Percentiles rank a stretch among this genome's conserved stretches.
Conservation (phyloP, 2,797 vertebrate species). For the Anguilla megastoma region DNA sequence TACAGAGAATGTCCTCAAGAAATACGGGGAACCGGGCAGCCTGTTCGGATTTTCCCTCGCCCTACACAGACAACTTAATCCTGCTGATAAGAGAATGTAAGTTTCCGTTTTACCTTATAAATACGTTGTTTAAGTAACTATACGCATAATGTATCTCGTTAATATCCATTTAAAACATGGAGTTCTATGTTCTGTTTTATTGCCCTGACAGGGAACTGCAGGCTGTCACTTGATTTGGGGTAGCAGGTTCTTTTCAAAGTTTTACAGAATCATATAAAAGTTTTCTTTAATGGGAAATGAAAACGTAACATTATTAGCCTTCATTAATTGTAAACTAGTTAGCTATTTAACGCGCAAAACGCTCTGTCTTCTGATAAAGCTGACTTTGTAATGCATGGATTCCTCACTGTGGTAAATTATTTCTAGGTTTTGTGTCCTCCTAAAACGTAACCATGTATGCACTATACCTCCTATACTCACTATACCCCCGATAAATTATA, state of each 20-base stretch:
- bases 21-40: constrained; percentile 75
- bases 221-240: neutral
- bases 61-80: constrained; percentile 80
- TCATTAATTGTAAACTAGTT: neutral
- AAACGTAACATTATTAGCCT: neutral
- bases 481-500: neutral
- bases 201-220: neutral
- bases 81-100: constrained; percentile 80
- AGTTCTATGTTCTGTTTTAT: neutral
- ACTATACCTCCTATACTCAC: neutral
- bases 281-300: neutral
- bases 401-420: constrained; percentile 6
- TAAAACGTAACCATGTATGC: neutral
- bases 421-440: constrained; percentile 12
- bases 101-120: constrained; percentile 47
- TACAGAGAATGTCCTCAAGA: constrained; percentile 69
- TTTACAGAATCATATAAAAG: neutral
- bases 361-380: neutral
- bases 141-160: neutral
- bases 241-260: constrained; percentile 23
- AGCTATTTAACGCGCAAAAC: neutral
- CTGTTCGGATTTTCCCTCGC: constrained; percentile 86
- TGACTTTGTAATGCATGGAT: neutral
- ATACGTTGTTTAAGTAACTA: neutral
- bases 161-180: neutral